A percentile compares a stretch with the other conserved stretches of the same genome.
Conservation (phyloP, 35 echinoderm and acorn worm genomes). For the Apostichopus parvimensis region DNA sequence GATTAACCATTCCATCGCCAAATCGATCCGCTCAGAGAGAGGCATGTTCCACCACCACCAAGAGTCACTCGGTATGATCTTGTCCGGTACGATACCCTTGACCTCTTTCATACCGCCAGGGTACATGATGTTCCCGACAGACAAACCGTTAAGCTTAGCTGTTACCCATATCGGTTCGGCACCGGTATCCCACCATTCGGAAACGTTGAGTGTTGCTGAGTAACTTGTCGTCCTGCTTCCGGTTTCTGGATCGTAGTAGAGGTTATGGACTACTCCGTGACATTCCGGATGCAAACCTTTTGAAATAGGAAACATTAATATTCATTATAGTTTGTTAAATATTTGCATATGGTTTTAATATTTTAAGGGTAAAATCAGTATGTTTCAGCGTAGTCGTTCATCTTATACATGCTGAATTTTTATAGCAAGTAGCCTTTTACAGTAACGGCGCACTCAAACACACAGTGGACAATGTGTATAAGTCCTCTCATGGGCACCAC, state of each 20-base stretch:
- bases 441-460: no score
- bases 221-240: constrained; percentile 55
- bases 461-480: no score
- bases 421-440: no score
- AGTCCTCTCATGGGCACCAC: no score
- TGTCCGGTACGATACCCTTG: constrained; percentile 60
- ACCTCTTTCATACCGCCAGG: constrained; percentile 84
- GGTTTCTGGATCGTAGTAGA: constrained; percentile 60
- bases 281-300: constrained; percentile 88
- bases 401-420: no score
- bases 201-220: constrained; percentile 75
- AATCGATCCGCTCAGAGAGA: constrained; percentile 63
- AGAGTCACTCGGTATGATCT: constrained; percentile 50
- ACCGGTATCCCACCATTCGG: constrained; percentile 85
- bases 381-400: no score
- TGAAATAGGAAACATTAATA: background rate
- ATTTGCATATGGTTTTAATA: no score
- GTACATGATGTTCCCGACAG: constrained; percentile 86
- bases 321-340: background rate
- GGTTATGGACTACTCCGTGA: constrained; percentile 80
- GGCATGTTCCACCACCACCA: constrained; percentile 61
- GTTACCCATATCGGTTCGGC: constrained; percentile 98
- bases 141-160: constrained; percentile 74
- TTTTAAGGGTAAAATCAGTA: no score
- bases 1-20: constrained; percentile 74